These are phyloP conservation scores for Myotis myotis DNA, from an alignment of 2,797 vertebrate genomes.

Conservation along the genomic window DNA sequence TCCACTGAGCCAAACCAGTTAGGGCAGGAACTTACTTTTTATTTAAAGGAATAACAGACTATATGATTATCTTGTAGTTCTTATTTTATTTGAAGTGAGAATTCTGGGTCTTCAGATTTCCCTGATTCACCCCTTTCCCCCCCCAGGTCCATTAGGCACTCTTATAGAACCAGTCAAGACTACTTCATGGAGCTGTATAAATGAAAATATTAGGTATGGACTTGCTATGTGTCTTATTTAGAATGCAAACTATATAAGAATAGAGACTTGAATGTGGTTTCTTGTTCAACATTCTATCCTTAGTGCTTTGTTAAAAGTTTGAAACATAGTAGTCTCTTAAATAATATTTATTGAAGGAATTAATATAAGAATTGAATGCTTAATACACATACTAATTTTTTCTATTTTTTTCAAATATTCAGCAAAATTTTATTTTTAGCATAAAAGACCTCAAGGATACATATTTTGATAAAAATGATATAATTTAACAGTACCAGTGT, in stretches of 20 bases:
- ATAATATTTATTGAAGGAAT: neutral
- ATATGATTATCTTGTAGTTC: neutral
- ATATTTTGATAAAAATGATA: neutral
- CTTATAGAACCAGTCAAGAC: neutral
- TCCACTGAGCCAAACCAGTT: no score
- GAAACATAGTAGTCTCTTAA: neutral
- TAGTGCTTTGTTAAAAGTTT: neutral
- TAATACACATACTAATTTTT: neutral
- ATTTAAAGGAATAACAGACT: neutral
- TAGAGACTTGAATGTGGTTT: neutral
- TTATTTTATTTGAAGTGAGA: neutral
- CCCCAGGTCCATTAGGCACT: neutral
- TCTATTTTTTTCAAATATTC: neutral
- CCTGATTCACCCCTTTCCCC: neutral
- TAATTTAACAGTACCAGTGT: neutral
- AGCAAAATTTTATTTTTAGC: neutral
- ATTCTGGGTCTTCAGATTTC: neutral
- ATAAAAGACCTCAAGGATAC: neutral
- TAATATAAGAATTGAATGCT: neutral
- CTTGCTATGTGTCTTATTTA: neutral
- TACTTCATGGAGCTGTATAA: neutral
- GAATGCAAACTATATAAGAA: neutral
- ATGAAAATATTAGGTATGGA: neutral
- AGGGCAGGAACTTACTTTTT: neutral
- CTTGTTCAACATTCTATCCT: neutral